Evolutionary conservation across 2,113 vertebrate genomes (phyloP), one percentile per base, ranked within the genome.

Genomic region (Felis catus): DNA sequence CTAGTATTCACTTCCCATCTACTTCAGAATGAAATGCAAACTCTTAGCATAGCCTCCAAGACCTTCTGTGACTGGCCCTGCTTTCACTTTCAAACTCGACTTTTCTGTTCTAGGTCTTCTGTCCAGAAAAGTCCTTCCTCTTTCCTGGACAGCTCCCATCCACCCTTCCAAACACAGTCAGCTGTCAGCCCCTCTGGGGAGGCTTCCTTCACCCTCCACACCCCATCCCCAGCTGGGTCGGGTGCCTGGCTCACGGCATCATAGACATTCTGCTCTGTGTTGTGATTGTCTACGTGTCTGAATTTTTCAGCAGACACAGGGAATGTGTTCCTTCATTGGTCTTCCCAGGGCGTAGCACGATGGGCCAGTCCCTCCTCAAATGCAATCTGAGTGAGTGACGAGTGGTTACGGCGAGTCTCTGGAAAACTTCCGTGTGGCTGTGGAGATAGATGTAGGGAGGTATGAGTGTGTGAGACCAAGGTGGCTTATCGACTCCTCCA

Each of bases 401-500:
- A 83, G 36, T 39, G 82, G 48, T 73, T 55, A 25, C 18, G 66
- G 21, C 9, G 13, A 80, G 88, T 66, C 87, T 70, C 25, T 48
- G 36, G 87, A 45, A 87, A 85, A 88, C 70, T 74, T 71, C 4
- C 39, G 29, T 33, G 7, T 70, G 71, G 74, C 65, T 48, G 10
- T 74, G 92, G 79, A 94, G 86, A 92, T 73, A 94, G 86, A 92
- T 73, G 41, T 4, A 4, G 63, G 63, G 83, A 36, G 73, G 73
- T 5, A 29, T 41, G 70, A 58, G 39, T 61, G n/a, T 82, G 25
- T 91, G 53, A 78, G 84, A 96, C 74, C 90, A 1, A 5, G 55
- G 87, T 79, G 81, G 76, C 82, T 88, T 84, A 58, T 74, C 41
- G 27, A 83, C 95, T 86, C 92, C 78, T 86, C 66, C 81, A 68